Percentiles rank a stretch among this genome's conserved stretches.
These are phyloP conservation scores for Catharus bicknelli DNA, from an alignment of 2,113 vertebrate genomes.

Conservation along the genomic window DNA sequence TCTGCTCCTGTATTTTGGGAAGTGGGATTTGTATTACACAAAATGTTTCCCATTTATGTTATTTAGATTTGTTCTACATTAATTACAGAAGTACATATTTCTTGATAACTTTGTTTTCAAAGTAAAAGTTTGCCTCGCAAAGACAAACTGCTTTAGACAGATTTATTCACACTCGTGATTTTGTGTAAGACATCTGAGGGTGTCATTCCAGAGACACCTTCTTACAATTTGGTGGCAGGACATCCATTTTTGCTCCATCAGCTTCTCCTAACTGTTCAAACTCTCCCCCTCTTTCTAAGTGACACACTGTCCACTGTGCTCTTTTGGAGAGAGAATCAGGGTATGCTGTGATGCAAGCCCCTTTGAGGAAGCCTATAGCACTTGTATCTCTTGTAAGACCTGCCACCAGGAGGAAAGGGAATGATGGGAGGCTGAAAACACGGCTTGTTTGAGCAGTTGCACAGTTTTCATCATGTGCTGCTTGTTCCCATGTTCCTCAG, in stretches of 20 bases:
- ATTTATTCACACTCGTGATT: not conserved
- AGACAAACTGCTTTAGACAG: not conserved
- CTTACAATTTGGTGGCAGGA: not conserved
- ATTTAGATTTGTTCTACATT: not conserved
- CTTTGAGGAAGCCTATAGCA: not conserved
- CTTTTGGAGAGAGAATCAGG: not conserved
- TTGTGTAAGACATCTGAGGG: not conserved
- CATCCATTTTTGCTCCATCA: not conserved
- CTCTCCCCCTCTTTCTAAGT: not conserved
- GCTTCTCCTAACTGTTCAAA: not conserved
- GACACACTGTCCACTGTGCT: not conserved
- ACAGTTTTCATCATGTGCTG: accelerated
- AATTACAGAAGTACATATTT: not conserved
- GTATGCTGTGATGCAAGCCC: not conserved
- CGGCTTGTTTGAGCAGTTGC: not conserved
- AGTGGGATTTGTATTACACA: not conserved
- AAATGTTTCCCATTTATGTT: not conserved
- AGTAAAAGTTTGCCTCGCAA: not conserved
- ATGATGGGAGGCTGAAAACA: not conserved
- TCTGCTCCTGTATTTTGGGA: not conserved
- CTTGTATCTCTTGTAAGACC: not conserved
- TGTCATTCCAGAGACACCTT: not conserved
- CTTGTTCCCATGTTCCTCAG: not conserved
- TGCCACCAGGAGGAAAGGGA: not conserved
- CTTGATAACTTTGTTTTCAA: not conserved